A percentile compares a stretch with the other conserved stretches of the same genome.
These are phyloP conservation scores for Ctenodactylus gundi DNA, from an alignment of 2,113 vertebrate species.

Conservation along the genomic window DNA sequence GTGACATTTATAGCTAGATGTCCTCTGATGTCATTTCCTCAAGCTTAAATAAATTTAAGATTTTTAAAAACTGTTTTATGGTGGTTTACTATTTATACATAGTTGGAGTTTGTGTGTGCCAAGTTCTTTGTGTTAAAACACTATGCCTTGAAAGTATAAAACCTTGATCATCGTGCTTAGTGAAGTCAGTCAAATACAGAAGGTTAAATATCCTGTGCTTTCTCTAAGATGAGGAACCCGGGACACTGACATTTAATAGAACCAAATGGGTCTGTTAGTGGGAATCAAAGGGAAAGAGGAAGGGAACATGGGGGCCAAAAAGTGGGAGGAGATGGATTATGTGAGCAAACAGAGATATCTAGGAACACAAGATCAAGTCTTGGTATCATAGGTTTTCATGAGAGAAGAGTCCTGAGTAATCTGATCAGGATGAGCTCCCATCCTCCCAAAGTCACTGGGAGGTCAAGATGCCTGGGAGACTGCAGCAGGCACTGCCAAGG, in stretches of 20 bases:
- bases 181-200: no score
- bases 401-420: constrained; percentile 52
- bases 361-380: not conserved
- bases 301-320: not conserved
- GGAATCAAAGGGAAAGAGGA: no score
- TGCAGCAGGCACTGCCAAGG: not conserved
- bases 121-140: not conserved
- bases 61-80: not conserved
- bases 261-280: no score
- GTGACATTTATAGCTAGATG: constrained; percentile 42
- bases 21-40: constrained; percentile 38
- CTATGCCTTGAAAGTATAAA: not conserved
- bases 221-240: no score
- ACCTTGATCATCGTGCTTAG: no score
- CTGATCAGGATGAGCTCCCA: constrained; percentile 65
- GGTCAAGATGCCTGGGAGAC: constrained; percentile 65
- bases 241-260: no score
- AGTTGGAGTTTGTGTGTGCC: not conserved
- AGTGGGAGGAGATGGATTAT: no score
- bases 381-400: not conserved
- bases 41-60: not conserved
- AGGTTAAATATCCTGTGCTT: no score
- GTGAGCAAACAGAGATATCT: constrained; percentile 35
- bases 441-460: constrained; percentile 54
- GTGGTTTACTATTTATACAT: not conserved